A percentile compares a stretch with the other conserved stretches of the same genome.
Evolutionary conservation across 2,113 vertebrate species (phyloP).

Genomic region (Cariama cristata): DNA sequence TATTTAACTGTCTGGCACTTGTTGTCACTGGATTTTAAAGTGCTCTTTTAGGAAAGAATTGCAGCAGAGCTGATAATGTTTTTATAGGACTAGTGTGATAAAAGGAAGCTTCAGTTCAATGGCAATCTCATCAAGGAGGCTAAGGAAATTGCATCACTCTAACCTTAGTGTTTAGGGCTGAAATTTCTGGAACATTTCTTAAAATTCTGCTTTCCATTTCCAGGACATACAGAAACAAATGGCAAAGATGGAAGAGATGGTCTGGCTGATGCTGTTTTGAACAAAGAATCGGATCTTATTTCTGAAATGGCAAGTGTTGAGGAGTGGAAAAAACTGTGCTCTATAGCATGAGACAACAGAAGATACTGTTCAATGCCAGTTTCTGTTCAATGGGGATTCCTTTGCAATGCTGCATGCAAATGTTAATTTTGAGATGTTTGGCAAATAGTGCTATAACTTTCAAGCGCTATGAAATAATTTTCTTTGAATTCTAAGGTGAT

Average conservation of each 20-base stretch:
- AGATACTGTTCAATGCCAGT: not conserved
- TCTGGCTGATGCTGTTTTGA: conserved; percentile 14
- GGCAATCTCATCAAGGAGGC: not conserved
- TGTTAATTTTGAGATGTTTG: not conserved
- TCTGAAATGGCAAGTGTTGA: conserved; percentile 34
- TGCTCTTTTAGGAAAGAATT: not conserved
- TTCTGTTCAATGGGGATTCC: not conserved
- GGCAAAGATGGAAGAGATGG: conserved; percentile 2
- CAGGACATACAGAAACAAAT: conserved; percentile 38
- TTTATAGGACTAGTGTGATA: not conserved
- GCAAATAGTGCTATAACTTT: not conserved
- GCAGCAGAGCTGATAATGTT: not conserved
- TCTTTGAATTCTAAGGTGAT: not conserved
- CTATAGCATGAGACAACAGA: not conserved
- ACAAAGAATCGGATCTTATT: not conserved
- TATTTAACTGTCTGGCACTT: not conserved
- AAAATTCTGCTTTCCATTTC: conserved; percentile 68
- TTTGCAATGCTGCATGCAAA: not conserved
- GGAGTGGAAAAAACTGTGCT: not conserved
- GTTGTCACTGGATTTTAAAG: not conserved
- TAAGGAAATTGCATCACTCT: not conserved
- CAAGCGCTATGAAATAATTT: not conserved
- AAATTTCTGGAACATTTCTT: not conserved
- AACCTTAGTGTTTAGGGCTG: not conserved
- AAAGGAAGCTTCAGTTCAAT: not conserved